Conservation (phyloP, 2,888 invertebrate genomes). For the Sinelater perroti region DNA sequence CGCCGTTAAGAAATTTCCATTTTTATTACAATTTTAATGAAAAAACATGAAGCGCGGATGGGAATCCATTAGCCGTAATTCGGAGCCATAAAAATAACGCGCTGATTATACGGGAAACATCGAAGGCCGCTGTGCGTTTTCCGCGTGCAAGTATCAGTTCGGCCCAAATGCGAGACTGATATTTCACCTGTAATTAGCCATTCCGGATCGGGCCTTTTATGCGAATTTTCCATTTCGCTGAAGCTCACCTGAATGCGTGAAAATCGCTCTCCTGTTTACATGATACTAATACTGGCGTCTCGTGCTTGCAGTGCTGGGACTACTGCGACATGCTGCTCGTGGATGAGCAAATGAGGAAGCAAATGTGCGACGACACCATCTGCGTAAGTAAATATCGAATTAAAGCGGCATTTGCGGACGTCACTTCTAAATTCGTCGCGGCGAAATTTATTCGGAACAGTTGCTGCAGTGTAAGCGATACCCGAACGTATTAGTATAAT, state of each 20-base stretch:
- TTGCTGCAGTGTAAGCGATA: constrained; percentile 25
- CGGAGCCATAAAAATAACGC: constrained; percentile 45
- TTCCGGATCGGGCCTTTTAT: background rate
- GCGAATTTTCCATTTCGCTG: constrained; percentile 1
- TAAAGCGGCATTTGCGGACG: constrained; percentile 21
- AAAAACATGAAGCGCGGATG: constrained; percentile 49
- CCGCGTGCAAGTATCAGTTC: constrained; percentile 14
- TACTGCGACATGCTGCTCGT: constrained; percentile 21
- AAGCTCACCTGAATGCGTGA: too few relatives aligned
- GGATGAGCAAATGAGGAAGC: constrained; percentile 26
- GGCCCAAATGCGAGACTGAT: constrained; percentile 18
- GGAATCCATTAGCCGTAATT: constrained; percentile 50
- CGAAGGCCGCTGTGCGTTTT: constrained; percentile 23
- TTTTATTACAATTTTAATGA: constrained; percentile 54
- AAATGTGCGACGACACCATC: constrained; percentile 43
- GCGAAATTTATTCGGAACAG: constrained; percentile 32
- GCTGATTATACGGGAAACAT: constrained; percentile 46
- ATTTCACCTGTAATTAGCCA: constrained; percentile 12
- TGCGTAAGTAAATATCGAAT: constrained; percentile 41
- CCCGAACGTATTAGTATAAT: constrained; percentile 26
- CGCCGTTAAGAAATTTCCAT: constrained; percentile 49
- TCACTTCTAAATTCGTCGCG: constrained; percentile 31
- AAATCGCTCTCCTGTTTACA: too few relatives aligned
- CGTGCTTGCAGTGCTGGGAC: constrained; percentile 7
- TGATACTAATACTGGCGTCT: too few relatives aligned